Evolutionary conservation across 2,888 invertebrate genomes (phyloP), one percentile per base, ranked within the genome.

Genomic region (Fragum whitleyi): DNA sequence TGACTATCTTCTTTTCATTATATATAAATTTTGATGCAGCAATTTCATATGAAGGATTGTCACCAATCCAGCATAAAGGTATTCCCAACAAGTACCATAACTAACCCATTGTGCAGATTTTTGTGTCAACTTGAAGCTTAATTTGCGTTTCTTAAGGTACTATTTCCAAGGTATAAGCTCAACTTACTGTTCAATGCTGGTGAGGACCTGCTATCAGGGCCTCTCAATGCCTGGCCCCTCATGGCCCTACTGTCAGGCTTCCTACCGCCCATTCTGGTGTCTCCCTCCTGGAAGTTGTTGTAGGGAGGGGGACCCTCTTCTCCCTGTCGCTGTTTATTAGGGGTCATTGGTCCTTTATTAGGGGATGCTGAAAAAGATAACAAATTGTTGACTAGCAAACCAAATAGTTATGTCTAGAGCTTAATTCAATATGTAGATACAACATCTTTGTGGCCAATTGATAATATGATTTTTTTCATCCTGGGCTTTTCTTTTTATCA

Each of bases 231-330:
- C 23, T 83, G 81, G 28, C 79, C 79, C 62, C 77, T 77, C 39
- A 85, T 62, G 65, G 85, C 86, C 26, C 86, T 72, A 53, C 72
- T 53, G 39, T 82, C 82, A 11, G 83, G 81, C 1, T 70, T 69
- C 47, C 55, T 55, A 21, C 23, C 39, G 11, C 72, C 72, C 53
- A 55, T 53, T 53, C 82, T 74, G 9, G 76, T 73, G 14, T 86
- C 85, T 62, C 79, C 77, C 53, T 88, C 86, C n/a, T 61, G 79
- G 68, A 76, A 73, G 36, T 84, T 83, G 67, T 87, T 87, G 77
- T 90, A 90, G 0, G 90, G 90, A 14, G 90, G 90, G 0, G 90
- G 90, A 0, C 88, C 90, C 53, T 90, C 90, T 67, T 90, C 90
- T 11, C 81, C 82, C 11, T 87, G 86, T 36, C 87, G 69, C 62